Base-by-base conservation (phyloP, 2,888 invertebrate species). In the Galerucella calmariensis region DNA sequence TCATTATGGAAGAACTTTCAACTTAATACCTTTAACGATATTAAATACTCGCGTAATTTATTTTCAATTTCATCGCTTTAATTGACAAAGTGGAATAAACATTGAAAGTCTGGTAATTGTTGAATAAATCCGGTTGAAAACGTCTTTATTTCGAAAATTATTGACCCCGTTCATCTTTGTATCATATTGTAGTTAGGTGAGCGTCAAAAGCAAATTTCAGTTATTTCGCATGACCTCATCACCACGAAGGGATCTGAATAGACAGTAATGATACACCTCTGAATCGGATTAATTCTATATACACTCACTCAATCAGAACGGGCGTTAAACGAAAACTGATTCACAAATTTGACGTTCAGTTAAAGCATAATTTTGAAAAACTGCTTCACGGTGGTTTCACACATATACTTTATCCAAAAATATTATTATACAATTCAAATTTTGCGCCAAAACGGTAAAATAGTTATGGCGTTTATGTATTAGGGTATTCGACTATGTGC, bases 221-320 rank as follows among this genome's bases (percentile, higher is more conserved):
- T 63, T 69, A 62, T 69, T 63, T 62, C 69, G 69, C 62, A 62
- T 62, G 62, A 62, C 59, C 62, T 69, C 69, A 69, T 69, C 24
- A 8, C 48, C 61, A n/a, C 44, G 62, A 63, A 72, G 75, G 65
- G 72, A 75, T 72, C 69, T 72, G 66, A 72, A 73, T 69, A 68
- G 69, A 72, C 72, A 44, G 65, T 72, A 69, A 75, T 75, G 72
- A 72, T 69, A 72, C 69, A 75, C 75, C 75, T 75, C 75, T 75
- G 72, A 75, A 75, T 75, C 75, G 61, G 62, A 68, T 75, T 75
- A 75, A 72, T 72, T 75, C 68, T 63, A 63, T 72, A 72, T 62
- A 62, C 69, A 63, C 63, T 61, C 75, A 68, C 72, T 62, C 62
- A 53, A 35, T 61, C 27, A 51, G 67, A 27, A 67, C 53, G 67